Conservation (phyloP, 1,140 invertebrate genomes). For the Hestina assimilis region DNA sequence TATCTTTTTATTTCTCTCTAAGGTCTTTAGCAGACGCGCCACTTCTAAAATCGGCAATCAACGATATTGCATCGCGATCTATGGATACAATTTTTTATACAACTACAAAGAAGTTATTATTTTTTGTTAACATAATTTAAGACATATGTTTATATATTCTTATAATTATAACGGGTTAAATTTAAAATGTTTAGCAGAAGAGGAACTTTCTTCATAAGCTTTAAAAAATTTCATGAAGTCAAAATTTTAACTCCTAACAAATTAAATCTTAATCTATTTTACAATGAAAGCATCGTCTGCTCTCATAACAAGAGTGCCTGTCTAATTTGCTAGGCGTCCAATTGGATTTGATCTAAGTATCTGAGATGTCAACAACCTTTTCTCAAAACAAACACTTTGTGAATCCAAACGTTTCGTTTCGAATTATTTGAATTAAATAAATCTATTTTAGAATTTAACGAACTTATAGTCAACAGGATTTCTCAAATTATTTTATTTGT, state of each 20-base stretch:
- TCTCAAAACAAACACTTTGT: slow-evolving; percentile 29
- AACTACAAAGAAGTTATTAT: too few relatives aligned
- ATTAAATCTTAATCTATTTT: slow-evolving; percentile 15
- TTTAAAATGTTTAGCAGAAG: too few relatives aligned
- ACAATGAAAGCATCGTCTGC: slow-evolving; percentile 11
- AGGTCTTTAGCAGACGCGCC: too few relatives aligned
- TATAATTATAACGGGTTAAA: too few relatives aligned
- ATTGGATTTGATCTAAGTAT: slow-evolving; percentile 42
- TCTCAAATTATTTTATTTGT: not conserved
- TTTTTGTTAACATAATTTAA: too few relatives aligned
- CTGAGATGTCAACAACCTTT: slow-evolving; percentile 41
- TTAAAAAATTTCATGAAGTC: slow-evolving; percentile 3
- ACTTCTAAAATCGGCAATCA: too few relatives aligned
- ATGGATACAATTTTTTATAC: too few relatives aligned
- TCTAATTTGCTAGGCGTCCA: slow-evolving; percentile 34
- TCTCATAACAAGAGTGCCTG: slow-evolving; percentile 22
- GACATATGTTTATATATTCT: too few relatives aligned
- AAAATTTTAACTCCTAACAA: not conserved
- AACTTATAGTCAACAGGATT: not conserved
- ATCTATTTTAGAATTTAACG: not conserved
- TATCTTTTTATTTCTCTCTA: too few relatives aligned
- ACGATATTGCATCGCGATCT: too few relatives aligned
- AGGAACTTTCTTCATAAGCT: not conserved
- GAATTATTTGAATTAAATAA: not conserved
- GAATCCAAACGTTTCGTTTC: slow-evolving; percentile 6